Base-by-base conservation (phyloP, 1,140 invertebrate species). In the Pomacea maculata region DNA sequence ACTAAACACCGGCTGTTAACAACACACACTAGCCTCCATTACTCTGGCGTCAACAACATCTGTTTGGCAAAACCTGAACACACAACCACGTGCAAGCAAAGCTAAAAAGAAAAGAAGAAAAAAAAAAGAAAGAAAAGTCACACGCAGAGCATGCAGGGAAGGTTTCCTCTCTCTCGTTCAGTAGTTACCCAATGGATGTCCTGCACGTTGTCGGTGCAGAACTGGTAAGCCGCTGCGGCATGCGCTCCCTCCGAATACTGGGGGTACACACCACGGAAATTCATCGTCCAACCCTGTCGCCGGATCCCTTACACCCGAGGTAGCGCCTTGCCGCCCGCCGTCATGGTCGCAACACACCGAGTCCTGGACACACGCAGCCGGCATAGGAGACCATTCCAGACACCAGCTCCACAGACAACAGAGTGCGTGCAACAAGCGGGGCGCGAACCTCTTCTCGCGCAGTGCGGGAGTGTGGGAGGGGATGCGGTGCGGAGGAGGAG, bases 161-260 rank as follows among this genome's bases (percentile, higher is more conserved):
- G 55, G 64, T 19, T 45, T 45, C 34, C 2, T 45, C 34, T 45
- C 34, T 45, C 34, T 45, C 34, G 34, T 45, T 2, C 6, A 45
- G 57, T 25, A 19, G 12, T 77, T 78, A 78, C 77, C 77, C 77
- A 78, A 25, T 78, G 77, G 8, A 78, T 78, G 54, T 78, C 65
- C 9, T 78, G 77, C 17, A 78, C 67, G 54, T 78, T 65, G 64
- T 78, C 77, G 34, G 77, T 45, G 19, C 77, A 54, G 77, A 78
- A 78, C 77, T 78, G 77, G 45, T 78, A 78, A 14, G 77, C 77
- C 9, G 77, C 67, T 45, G 77, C 29, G 17, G 75, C 29, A 25
- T n/a, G 73, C 45, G 11, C n/a, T 17, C 14, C 67, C 11, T 70
- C 67, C 14, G 21, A 11, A 21, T 70, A 70, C 67, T 70, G 67